Base-by-base conservation (phyloP, 2,888 invertebrate genomes). In the Ichneumoninae sp. region DNA sequence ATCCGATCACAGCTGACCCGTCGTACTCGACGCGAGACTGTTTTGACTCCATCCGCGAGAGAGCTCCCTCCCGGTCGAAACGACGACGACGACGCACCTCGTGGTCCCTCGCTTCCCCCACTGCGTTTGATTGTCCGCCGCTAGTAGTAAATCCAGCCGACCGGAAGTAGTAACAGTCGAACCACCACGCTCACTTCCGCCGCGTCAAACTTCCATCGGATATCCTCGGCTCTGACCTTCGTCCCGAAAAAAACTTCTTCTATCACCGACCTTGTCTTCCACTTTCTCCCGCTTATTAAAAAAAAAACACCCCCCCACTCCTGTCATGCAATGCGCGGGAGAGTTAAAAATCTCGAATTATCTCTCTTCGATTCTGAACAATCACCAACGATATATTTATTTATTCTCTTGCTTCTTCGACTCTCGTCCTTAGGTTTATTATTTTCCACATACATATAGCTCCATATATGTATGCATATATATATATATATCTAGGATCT, bases 91-190 rank as follows among this genome's bases (percentile, higher is more conserved):
- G 60, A 77, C 10, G 73, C 22, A 75, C 73, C 83, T 81, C 81
- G 83, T 84, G 83, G 81, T 77, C 79, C 68, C 16, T 30, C 60
- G 30, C 50, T 63, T 19, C 54, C 70, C 68, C 47, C 26, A 22
- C 68, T 36, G 63, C 33, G 76, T 71, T 68, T 83, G 83, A 84
- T 84, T 77, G 83, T 73, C 81, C 77, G 77, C 73, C 76, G 73
- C 80, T 69, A 33, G 70, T 66, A 68, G 80, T 83, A 60, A 71
- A 73, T n/a, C 50, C 71, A 68, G 66, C 83, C 71, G 71, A 80
- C 73, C 73, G 60, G 73, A 84, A 81, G 81, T 84, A 68, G 83
- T 84, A 81, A 68, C 76, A 73, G 30, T 54, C 50, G 33, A 60
- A 50, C 74, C 60, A 60, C 78, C 63, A 4, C 65, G 40, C 26